Evolutionary conservation across 2,797 vertebrate genomes (phyloP).

Genomic region (Xiphorhynchus erythropygius): DNA sequence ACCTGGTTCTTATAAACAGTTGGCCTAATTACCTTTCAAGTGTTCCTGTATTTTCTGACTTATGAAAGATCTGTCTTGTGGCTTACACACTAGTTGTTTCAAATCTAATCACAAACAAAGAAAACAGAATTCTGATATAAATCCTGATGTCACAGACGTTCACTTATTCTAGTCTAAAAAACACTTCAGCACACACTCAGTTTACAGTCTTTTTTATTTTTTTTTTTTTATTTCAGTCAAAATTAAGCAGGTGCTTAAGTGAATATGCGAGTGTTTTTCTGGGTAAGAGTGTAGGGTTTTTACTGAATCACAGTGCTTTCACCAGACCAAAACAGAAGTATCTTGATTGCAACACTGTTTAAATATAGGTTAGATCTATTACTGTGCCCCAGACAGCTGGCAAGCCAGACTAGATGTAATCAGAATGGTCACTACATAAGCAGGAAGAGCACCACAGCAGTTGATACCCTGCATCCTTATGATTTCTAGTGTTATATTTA

Average conservation of each 20-base stretch:
- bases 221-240: background rate
- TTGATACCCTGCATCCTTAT: background rate
- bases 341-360: background rate
- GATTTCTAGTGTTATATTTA: background rate
- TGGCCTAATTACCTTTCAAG: conserved; percentile 44
- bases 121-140: background rate
- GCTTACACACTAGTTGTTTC: background rate
- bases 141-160: background rate
- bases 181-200: background rate
- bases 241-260: background rate
- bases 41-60: conserved; percentile 30
- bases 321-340: background rate
- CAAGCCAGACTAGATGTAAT: background rate
- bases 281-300: background rate
- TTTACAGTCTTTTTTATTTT: background rate
- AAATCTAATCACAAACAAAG: background rate
- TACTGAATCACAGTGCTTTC: background rate
- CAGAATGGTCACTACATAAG: background rate
- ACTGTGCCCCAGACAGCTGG: background rate
- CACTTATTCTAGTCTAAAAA: background rate
- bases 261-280: background rate
- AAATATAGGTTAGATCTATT: background rate
- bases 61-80: background rate
- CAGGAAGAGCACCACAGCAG: background rate
- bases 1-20: conserved; percentile 33